A percentile compares a stretch with the other conserved stretches of the same genome.
Evolutionary conservation across 1,140 invertebrate genomes (phyloP).

Genomic region (Drosophila oshimai): DNA sequence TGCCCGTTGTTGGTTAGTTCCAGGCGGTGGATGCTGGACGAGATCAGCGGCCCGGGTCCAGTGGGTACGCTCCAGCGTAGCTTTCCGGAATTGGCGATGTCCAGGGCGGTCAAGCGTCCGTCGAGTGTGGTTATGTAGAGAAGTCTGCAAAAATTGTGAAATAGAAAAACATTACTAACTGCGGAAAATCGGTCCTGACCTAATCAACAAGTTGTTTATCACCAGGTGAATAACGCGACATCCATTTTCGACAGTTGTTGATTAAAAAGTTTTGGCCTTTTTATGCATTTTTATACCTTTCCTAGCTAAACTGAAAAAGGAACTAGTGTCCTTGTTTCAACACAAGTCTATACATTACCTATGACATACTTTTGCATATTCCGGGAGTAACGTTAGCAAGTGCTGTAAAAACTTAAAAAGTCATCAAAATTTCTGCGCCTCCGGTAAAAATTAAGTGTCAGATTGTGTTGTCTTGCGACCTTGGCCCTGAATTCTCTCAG

Average conservation of each 20-base stretch:
- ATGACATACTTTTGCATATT: no score
- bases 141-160: conserved; percentile 84
- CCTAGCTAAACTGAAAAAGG: no score
- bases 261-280: no score
- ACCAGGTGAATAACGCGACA: background rate
- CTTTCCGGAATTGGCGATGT: conserved; percentile 87
- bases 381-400: no score
- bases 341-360: no score
- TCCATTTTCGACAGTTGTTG: background rate
- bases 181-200: background rate
- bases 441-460: background rate
- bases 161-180: background rate
- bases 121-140: conserved; percentile 94
- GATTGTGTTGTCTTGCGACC: background rate
- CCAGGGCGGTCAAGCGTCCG: conserved; percentile 91
- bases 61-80: conserved; percentile 90
- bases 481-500: background rate
- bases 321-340: no score
- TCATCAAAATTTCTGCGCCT: no score
- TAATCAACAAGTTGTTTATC: conserved; percentile 11
- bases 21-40: conserved; percentile 92
- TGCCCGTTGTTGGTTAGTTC: conserved; percentile 94
- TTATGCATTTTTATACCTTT: no score
- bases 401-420: no score
- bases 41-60: conserved; percentile 88